Base-by-base conservation (phyloP, 2,797 vertebrate genomes). In the Pseudochirops cupreus region DNA sequence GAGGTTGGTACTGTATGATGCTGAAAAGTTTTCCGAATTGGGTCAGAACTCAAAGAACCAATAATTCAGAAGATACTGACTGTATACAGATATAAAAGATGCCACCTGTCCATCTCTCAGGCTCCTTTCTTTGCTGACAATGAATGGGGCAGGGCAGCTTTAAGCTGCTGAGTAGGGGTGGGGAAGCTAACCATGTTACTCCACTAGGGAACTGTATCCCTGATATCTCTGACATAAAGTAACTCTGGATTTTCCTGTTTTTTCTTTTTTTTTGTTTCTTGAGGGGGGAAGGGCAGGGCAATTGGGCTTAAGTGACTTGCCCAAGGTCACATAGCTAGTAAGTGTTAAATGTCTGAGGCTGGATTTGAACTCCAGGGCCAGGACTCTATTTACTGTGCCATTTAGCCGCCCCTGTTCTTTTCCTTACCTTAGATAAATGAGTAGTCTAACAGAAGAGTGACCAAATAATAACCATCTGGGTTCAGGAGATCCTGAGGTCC, bases 401-500 rank as follows among this genome's bases (percentile, higher is more conserved):
- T 10, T 10, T 54, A 54, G 53, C 53, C 10, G 1, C 53, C 53
- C 53, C 62, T 91, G 13, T 94, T 94, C 31, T 18, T 56, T 91
- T 59, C 74, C 52, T 62, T 94, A 56, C 29, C 28, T 91, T 91
- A 16, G 94, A 91, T 93, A 96, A 95, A 95, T 67, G 50, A 94
- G n/a, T 93, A 95, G 33, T 31, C 58, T 33, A 67, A 67, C 5
- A 67, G 14, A 67, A 6, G 33, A 59, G 58, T 59, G 58, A 59
- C 92, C 93, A 95, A 96, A 94, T 92, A 96, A 94, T 92, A 59
- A n/a, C 14, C 33, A 67, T 67, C 14, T 67, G 6, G 7, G n/a
- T 74, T 74, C n/a, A 39, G 21, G n/a, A 39, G n/a, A 21, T 21
- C n/a, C n/a, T 21, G 18, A 74, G 67, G n/a, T 74, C 67, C 33